Evolutionary conservation across 2,113 vertebrate genomes (phyloP), one percentile per base, ranked within the genome.

Genomic region (Bothrops jararaca): DNA sequence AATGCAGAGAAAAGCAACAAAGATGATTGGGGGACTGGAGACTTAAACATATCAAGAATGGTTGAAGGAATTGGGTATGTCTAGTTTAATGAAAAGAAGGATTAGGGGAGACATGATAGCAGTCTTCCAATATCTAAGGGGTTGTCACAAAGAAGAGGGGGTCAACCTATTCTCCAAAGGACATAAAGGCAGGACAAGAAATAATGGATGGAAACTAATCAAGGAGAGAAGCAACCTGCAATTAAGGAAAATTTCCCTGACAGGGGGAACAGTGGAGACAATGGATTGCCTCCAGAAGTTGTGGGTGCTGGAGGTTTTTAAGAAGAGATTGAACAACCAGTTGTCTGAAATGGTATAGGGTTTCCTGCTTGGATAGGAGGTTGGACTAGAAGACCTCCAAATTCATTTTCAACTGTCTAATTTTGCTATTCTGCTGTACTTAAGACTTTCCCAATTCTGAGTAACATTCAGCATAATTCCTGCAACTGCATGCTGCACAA

Each of bases 391-490:
- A 69, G 29, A 15, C 64, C 64, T 18, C 29, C 29, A 3, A 5
- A 5, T 13, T 18, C 29, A 0, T 13, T 69, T 34, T n/a, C 13
- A 69, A 13, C 29, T 69, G 12, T 69, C 64, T 69, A 15, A n/a
- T 69, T 34, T 34, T 34, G 29, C 64, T 34, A 18, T n/a, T 69
- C 29, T 69, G 23, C 24, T 45, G 13, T 3, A 7, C 6, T 80
- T 88, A 26, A 42, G 9, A 56, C 54, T 24, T 89, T 85, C 26
- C 54, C 15, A 34, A 12, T 89, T 54, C 13, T 15, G 52, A 89
- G 18, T 45, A 29, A 6, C 69, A 74, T 53, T 80, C 15, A 54
- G 24, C 20, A 89, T 24, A 94, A 95, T 91, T 80, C 92, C 88
- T 92, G 45, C 94, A 92, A 92, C 87, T n/a, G 39, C 80, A 90